Conservation (phyloP, 92 coral and sea anemone genomes). For the Porites lobata region DNA sequence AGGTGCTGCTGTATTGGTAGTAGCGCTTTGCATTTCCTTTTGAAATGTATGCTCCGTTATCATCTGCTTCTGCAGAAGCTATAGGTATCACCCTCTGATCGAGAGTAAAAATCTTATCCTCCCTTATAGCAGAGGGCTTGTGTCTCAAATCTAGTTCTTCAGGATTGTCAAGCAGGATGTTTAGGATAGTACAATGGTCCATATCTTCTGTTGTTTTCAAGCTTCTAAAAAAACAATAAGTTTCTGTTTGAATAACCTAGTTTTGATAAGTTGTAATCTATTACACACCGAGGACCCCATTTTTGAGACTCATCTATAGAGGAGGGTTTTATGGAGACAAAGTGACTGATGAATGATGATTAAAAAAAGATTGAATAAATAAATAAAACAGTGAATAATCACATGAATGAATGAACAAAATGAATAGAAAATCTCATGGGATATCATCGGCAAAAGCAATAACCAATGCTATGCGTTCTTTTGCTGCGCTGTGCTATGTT, state of each 20-base stretch:
- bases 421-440: too few relatives aligned
- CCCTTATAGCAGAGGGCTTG: slow-evolving; percentile 60
- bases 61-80: slow-evolving; percentile 54
- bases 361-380: too few relatives aligned
- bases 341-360: too few relatives aligned
- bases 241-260: slow-evolving; percentile 6
- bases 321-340: too few relatives aligned
- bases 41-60: slow-evolving; percentile 60
- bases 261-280: neutral
- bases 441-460: too few relatives aligned
- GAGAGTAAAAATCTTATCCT: slow-evolving; percentile 49
- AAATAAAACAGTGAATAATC: too few relatives aligned
- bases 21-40: slow-evolving; percentile 47
- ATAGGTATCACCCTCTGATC: slow-evolving; percentile 42
- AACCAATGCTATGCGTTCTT: too few relatives aligned
- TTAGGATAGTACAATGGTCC: slow-evolving; percentile 48
- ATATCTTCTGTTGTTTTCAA: slow-evolving; percentile 29
- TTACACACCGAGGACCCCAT: neutral
- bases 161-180: slow-evolving; percentile 58
- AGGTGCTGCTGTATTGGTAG: slow-evolving; percentile 25
- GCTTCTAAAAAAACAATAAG: slow-evolving; percentile 21
- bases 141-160: slow-evolving; percentile 47
- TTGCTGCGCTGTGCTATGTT: too few relatives aligned
- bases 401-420: too few relatives aligned
- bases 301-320: too few relatives aligned